A percentile compares a stretch with the other conserved stretches of the same genome.
phyloP scores from a whole-genome alignment of 2,113 vertebrate species.

The Cyphomyrus discorhynchus region DNA sequence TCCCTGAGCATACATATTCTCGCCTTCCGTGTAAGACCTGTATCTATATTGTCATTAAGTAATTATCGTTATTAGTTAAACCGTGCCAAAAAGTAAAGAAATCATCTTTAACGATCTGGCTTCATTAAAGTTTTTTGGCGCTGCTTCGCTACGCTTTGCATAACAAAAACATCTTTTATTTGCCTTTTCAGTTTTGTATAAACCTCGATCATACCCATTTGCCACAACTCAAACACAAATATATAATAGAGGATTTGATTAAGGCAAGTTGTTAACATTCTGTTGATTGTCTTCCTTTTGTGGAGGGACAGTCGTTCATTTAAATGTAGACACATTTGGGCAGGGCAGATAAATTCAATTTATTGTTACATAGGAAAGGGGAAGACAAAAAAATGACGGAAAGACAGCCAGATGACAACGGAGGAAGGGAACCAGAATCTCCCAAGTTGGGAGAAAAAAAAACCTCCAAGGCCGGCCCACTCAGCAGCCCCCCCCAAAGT shows the following conservation, averaged over 20 bases:
- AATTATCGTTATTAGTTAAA: not conserved
- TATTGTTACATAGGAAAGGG: not conserved
- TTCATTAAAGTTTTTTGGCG: not conserved
- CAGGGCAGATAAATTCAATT: not conserved
- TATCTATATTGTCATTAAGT: not conserved
- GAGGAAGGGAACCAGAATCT: no score
- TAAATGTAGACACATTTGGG: not conserved
- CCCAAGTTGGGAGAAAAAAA: not conserved
- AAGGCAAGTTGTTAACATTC: not conserved
- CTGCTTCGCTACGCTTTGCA: not conserved
- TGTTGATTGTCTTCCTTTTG: not conserved
- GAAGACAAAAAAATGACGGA: not conserved
- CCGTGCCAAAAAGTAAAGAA: not conserved
- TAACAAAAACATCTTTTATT: not conserved
- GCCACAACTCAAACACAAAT: not conserved
- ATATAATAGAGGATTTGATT: not conserved
- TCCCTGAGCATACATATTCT: not conserved
- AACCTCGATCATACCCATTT: not conserved
- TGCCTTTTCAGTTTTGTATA: not conserved
- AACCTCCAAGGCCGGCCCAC: not conserved
- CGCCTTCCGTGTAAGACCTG: not conserved
- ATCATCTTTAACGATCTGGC: not conserved
- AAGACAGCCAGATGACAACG: not conserved
- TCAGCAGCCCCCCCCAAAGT: not conserved
- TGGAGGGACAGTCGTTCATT: not conserved